These are phyloP conservation scores for Latrodectus elegans DNA, from an alignment of 2,888 invertebrate species.

Conservation along the genomic window DNA sequence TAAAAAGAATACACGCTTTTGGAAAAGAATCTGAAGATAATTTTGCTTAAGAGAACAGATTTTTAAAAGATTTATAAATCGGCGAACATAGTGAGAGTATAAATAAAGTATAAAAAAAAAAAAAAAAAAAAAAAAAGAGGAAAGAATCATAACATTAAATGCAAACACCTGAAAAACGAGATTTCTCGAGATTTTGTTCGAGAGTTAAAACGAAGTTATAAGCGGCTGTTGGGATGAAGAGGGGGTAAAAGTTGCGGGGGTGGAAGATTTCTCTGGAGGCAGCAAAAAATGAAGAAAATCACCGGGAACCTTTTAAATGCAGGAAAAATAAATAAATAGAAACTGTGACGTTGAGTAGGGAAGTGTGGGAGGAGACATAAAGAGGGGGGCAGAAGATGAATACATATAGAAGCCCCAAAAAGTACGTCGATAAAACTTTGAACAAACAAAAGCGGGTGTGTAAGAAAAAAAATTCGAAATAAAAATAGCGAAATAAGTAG, in stretches of 20 bases:
- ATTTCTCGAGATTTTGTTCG: slow-evolving; percentile 1
- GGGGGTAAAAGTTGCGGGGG: too few species aligned
- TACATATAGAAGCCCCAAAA: slow-evolving; percentile 18
- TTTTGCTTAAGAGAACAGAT: slow-evolving; percentile 16
- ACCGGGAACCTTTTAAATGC: slow-evolving; percentile 13
- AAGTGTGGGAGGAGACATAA: background rate
- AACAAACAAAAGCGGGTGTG: slow-evolving; percentile 33
- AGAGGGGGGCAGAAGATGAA: slow-evolving; percentile 15
- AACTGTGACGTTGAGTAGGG: background rate
- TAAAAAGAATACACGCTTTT: background rate
- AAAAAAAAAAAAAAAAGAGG: background rate
- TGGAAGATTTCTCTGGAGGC: background rate
- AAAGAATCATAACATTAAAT: slow-evolving; percentile 28
- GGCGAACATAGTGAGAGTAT: background rate
- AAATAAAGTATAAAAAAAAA: background rate
- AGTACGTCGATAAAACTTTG: slow-evolving; percentile 48
- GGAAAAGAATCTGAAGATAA: background rate
- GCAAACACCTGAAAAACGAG: slow-evolving; percentile 44
- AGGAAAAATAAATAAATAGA: slow-evolving; percentile 1
- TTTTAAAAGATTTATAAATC: slow-evolving; percentile 45
- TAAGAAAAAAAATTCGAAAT: slow-evolving; percentile 21
- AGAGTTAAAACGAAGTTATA: slow-evolving; percentile 27
- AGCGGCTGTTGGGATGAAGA: background rate
- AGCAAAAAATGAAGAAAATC: slow-evolving; percentile 14
- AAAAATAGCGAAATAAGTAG: slow-evolving; percentile 47